These are phyloP conservation scores for Lacanobia wlatinum DNA, from an alignment of 2,888 invertebrate species.

Conservation along the genomic window DNA sequence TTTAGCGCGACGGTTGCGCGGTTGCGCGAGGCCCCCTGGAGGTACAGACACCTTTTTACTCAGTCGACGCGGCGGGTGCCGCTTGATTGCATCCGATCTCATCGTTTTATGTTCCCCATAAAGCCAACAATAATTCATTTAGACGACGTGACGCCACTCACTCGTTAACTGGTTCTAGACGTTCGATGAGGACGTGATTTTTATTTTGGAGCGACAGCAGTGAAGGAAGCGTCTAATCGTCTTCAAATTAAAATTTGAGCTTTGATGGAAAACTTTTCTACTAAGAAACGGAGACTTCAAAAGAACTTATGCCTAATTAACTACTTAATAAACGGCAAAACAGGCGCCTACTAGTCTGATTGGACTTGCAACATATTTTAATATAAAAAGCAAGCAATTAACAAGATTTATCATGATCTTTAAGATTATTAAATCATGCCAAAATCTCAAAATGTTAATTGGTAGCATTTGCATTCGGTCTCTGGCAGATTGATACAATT, in stretches of 20 bases:
- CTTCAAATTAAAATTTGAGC: constrained; percentile 63
- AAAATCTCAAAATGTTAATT: constrained; percentile 7
- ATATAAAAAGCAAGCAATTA: constrained; percentile 21
- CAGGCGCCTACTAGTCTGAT: constrained; percentile 40
- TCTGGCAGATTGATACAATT: neutral
- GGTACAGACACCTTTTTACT: constrained; percentile 89
- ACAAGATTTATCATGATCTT: constrained; percentile 35
- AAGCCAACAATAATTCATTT: constrained; percentile 91
- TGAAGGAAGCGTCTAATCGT: constrained; percentile 63
- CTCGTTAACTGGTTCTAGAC: constrained; percentile 87
- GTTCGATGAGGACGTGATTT: constrained; percentile 71
- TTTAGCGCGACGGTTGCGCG: constrained; percentile 83
- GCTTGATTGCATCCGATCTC: constrained; percentile 90
- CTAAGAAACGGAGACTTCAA: constrained; percentile 43
- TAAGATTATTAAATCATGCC: constrained; percentile 19
- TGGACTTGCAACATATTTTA: constrained; percentile 30
- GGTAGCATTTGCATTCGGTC: constrained; percentile 17
- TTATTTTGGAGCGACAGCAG: constrained; percentile 64
- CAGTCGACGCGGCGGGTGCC: constrained; percentile 87
- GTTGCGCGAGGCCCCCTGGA: constrained; percentile 82
- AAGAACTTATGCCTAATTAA: constrained; percentile 47
- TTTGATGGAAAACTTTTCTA: constrained; percentile 59
- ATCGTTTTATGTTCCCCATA: constrained; percentile 90
- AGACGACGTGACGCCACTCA: constrained; percentile 90
- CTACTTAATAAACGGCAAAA: constrained; percentile 39